These are phyloP conservation scores for Platerodrilus igneus DNA, from an alignment of 2,888 invertebrate species.

Conservation along the genomic window DNA sequence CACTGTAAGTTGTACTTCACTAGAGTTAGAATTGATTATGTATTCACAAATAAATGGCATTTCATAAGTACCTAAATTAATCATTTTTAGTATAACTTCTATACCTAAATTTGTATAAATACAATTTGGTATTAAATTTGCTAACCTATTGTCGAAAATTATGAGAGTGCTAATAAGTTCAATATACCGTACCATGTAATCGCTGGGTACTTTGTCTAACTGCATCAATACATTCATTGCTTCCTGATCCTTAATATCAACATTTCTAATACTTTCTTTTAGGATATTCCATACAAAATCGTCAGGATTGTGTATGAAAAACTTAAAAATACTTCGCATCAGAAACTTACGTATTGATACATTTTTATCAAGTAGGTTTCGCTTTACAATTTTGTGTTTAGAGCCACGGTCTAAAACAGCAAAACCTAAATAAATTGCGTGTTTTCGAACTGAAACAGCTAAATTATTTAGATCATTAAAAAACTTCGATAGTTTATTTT, in stretches of 20 bases:
- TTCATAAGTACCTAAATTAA: too few species aligned
- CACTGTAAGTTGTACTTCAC: too few species aligned
- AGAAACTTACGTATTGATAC: slow-evolving; percentile 9
- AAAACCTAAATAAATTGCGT: slow-evolving; percentile 15
- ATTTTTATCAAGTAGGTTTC: slow-evolving; percentile 12
- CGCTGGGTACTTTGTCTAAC: slow-evolving; percentile 3
- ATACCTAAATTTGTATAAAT: too few species aligned
- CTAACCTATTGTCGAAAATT: too few species aligned
- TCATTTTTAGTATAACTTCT: too few species aligned
- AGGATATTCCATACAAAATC: slow-evolving; percentile 12
- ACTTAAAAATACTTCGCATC: slow-evolving; percentile 11
- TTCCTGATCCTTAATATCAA: slow-evolving; percentile 10
- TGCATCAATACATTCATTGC: slow-evolving; percentile 12
- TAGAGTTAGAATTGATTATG: too few species aligned
- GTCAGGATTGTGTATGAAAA: slow-evolving; percentile 12
- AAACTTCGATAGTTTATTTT: slow-evolving; percentile 11
- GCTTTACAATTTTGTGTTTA: neutral
- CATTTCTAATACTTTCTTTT: slow-evolving; percentile 5
- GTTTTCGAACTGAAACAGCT: slow-evolving; percentile 19
- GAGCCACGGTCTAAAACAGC: slow-evolving; percentile 10
- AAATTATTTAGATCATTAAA: slow-evolving; percentile 9
- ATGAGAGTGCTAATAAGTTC: too few species aligned
- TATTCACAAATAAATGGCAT: too few species aligned
- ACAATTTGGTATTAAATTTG: too few species aligned
- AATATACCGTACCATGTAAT: slow-evolving; percentile 8